A percentile compares a stretch with the other conserved stretches of the same genome.
Conservation (phyloP, 2,888 invertebrate species). For the Coelopa pilipes region DNA sequence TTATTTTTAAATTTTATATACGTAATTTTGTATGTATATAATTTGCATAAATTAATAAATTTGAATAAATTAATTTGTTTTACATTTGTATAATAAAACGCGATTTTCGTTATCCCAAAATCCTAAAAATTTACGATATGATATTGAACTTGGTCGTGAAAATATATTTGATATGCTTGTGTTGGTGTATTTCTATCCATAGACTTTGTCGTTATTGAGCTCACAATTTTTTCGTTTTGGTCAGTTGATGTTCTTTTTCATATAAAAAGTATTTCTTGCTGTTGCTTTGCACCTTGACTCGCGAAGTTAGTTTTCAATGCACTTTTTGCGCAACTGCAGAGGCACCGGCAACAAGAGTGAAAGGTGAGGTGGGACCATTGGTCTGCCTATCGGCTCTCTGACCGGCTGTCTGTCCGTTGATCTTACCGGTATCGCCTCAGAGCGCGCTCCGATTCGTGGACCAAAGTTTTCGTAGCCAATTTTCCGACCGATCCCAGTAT, state of each 20-base stretch:
- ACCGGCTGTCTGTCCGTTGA: too few species aligned
- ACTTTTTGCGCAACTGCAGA: conserved; percentile 10
- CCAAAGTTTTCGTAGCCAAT: conserved; percentile 18
- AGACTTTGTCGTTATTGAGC: too few species aligned
- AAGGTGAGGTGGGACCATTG: conserved; percentile 28
- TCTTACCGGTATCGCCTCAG: not conserved
- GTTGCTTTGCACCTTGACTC: conserved; percentile 35
- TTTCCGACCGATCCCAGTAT: conserved; percentile 54
- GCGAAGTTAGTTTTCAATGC: conserved; percentile 22
- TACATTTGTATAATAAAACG: too few species aligned
- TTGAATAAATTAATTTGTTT: too few species aligned
- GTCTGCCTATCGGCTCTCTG: not conserved
- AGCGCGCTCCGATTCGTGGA: not conserved
- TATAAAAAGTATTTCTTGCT: conserved; percentile 30
- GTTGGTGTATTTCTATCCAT: too few species aligned
- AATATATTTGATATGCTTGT: too few species aligned
- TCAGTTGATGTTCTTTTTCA: conserved; percentile 40
- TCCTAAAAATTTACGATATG: too few species aligned
- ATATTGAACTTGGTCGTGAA: too few species aligned
- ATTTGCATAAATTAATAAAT: too few species aligned
- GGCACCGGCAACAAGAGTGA: conserved; percentile 11
- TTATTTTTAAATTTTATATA: too few species aligned
- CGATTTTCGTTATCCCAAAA: too few species aligned
- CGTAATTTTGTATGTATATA: too few species aligned
- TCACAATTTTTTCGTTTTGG: conserved; percentile 14